phyloP scores from a whole-genome alignment of 2,797 vertebrate genomes.

The Leptoclinus maculatus region DNA sequence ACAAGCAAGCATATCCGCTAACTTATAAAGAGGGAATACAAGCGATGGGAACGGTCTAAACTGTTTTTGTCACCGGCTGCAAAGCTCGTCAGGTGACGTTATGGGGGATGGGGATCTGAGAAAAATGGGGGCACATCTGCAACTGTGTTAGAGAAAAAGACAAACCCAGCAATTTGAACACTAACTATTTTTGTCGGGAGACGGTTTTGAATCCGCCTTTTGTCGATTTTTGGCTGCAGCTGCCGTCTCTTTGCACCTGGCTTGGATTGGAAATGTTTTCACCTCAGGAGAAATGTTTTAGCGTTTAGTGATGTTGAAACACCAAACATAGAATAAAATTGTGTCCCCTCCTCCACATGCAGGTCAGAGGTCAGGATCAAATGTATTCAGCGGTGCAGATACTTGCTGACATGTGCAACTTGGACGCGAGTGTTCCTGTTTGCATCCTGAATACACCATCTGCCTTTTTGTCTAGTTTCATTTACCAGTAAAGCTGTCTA shows the following conservation, averaged over 20 bases:
- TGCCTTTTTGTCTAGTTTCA: neutral
- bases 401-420: neutral
- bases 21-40: neutral
- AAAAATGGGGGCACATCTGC: constrained; percentile 15
- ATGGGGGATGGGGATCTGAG: neutral
- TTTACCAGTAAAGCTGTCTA: neutral
- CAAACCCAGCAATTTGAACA: neutral
- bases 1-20: neutral
- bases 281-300: neutral
- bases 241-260: neutral
- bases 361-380: neutral
- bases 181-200: constrained; percentile 7
- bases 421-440: neutral
- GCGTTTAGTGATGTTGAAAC: neutral
- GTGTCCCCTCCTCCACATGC: neutral
- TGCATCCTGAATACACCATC: neutral
- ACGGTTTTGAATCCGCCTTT: neutral
- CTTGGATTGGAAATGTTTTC: neutral
- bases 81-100: neutral
- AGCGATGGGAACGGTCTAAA: neutral
- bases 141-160: neutral
- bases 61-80: neutral
- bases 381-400: neutral
- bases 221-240: neutral
- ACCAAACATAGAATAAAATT: neutral